A percentile compares a stretch with the other conserved stretches of the same genome.
Evolutionary conservation across 2,888 invertebrate species (phyloP).

Genomic region (Anoplius nigerrimus): DNA sequence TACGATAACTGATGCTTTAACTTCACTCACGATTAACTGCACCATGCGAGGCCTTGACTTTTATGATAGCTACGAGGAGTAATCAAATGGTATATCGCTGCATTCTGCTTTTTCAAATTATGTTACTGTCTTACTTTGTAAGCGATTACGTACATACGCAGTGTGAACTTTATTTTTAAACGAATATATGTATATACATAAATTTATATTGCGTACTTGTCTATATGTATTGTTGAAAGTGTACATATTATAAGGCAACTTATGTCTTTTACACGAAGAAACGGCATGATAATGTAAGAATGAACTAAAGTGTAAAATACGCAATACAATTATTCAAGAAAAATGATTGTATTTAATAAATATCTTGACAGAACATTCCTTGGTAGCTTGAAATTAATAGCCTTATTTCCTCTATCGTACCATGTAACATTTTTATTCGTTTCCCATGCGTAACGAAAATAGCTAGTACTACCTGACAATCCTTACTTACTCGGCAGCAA

Average conservation of each 20-base stretch:
- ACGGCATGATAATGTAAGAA: neutral
- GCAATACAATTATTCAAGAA: too few relatives aligned
- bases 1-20: neutral
- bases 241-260: slow-evolving; percentile 24
- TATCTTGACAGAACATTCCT: too few relatives aligned
- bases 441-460: too few relatives aligned
- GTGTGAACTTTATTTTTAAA: neutral
- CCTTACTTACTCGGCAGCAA: too few relatives aligned
- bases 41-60: slow-evolving; percentile 21
- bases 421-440: too few relatives aligned
- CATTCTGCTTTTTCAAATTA: neutral
- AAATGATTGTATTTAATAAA: too few relatives aligned
- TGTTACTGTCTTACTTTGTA: neutral
- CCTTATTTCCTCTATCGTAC: too few relatives aligned
- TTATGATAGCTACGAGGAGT: neutral
- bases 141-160: neutral
- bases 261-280: slow-evolving; percentile 6
- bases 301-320: too few relatives aligned
- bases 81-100: neutral
- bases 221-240: neutral
- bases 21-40: slow-evolving; percentile 12
- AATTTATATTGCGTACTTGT: neutral
- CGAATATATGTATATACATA: slow-evolving; percentile 19
- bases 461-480: too few relatives aligned
- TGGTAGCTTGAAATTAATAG: too few relatives aligned